Base-by-base conservation (phyloP, 2,888 invertebrate species). In the Neuroscelio doddi region DNA sequence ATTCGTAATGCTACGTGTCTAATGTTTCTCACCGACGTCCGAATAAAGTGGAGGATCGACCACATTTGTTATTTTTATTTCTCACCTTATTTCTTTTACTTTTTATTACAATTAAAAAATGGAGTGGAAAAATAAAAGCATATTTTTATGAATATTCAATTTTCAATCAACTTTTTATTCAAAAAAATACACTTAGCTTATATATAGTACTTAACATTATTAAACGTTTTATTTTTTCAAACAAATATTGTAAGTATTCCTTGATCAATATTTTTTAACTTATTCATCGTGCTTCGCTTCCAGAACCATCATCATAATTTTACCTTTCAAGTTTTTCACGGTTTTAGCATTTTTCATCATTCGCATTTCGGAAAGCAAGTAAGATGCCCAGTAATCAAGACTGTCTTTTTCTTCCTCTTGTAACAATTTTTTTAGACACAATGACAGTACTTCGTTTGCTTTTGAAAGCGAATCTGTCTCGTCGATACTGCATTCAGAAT, bases 1-100 rank as follows among this genome's bases (percentile, higher is more conserved):
- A 45, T 49, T 26, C 12, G 26, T 14, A 1, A 36, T 71, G 70
- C 71, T 72, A 68, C 68, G n/a, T n/a, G n/a, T n/a, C n/a, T 65
- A 58, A 70, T 44, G 70, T 56, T 68, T 69, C 65, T 56, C 64
- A 42, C 72, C 67, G 76, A 75, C 74, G 74, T 75, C 66, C 63
- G 62, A 78, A 79, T 78, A 78, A 79, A 79, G 71, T 69, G 69
- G 1, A 14, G 12, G 7, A 14, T 36, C 12, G 12, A 30, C 8
- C 2, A 10, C 8, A 30, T 10, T 30, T 30, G 21, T 30, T 30
- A 2, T 10, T 3, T 30, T 30, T 30, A 30, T 30, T 30, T 30
- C 3, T 21, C 5, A 3, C 5, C 21, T 9, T 10, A 9, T 30
- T 9, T 9, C 2, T 4, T 10, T 3, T 30, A 10, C 30, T 30